phyloP scores from a whole-genome alignment of 2,797 vertebrate species.

The Numenius phaeopus region DNA sequence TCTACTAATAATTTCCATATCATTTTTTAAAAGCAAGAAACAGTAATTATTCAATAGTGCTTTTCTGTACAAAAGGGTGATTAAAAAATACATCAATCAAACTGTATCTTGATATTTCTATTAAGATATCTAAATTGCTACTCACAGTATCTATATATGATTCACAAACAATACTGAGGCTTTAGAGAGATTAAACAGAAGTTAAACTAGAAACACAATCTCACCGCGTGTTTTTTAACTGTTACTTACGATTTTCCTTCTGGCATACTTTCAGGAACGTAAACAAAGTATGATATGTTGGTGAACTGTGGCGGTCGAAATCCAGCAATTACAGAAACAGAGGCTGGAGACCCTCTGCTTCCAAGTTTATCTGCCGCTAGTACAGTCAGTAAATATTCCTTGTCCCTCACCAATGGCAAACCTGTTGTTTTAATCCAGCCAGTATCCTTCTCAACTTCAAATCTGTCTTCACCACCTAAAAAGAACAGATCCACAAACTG shows the following conservation, averaged over 20 bases:
- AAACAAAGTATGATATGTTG: conserved; percentile 83
- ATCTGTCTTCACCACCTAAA: conserved; percentile 87
- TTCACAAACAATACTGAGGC: neutral
- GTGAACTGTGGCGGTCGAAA: conserved; percentile 86
- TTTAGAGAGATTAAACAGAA: neutral
- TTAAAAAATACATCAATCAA: neutral
- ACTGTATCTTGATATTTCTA: neutral
- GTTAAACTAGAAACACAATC: neutral
- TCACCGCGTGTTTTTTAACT: neutral
- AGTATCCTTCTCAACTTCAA: conserved; percentile 87
- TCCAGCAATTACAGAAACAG: conserved; percentile 86
- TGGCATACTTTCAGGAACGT: conserved; percentile 83
- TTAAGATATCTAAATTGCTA: neutral
- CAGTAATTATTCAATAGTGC: neutral
- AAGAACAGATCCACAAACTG: neutral
- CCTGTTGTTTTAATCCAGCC: conserved; percentile 88
- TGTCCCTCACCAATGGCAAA: conserved; percentile 84
- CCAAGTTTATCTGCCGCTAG: conserved; percentile 86
- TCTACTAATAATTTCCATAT: neutral
- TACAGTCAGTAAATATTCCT: conserved; percentile 87
- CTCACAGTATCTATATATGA: neutral
- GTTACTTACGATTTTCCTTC: conserved; percentile 85
- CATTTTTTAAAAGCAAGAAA: neutral
- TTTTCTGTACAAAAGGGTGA: neutral
- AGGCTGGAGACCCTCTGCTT: conserved; percentile 81